Evolutionary conservation across 2,888 invertebrate species (phyloP).

Genomic region (Caenorhabditis doughertyi): DNA sequence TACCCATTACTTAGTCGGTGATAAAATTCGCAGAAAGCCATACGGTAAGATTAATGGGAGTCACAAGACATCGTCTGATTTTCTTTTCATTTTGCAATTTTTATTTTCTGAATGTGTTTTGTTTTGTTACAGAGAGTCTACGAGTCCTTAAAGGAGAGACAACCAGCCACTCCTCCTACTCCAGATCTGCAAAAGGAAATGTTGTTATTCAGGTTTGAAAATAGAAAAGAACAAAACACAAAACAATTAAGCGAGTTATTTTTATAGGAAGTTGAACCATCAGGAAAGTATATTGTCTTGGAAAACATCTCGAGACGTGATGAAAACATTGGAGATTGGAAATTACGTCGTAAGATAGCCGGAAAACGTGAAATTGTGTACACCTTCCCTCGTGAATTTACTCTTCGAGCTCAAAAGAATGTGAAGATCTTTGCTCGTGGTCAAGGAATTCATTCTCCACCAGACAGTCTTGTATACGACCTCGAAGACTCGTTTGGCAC

Average conservation of each 20-base stretch:
- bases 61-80: conserved; percentile 2
- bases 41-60: conserved; percentile 50
- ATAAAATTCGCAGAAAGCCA: conserved; percentile 61
- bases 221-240: not conserved
- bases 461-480: conserved; percentile 81
- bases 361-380: conserved; percentile 80
- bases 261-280: conserved; percentile 83
- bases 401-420: conserved; percentile 76
- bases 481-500: conserved; percentile 82
- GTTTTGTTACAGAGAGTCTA: conserved; percentile 54
- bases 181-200: conserved; percentile 84
- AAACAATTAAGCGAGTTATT: not conserved
- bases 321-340: conserved; percentile 83
- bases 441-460: conserved; percentile 80
- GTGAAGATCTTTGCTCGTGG: conserved; percentile 82
- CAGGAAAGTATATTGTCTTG: conserved; percentile 84
- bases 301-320: conserved; percentile 82
- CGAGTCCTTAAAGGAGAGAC: conserved; percentile 83
- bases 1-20: conserved; percentile 62
- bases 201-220: conserved; percentile 82
- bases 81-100: not conserved
- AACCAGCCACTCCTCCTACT: conserved; percentile 85
- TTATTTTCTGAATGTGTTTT: not conserved
- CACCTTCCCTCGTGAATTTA: conserved; percentile 76
- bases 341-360: conserved; percentile 83